These are phyloP conservation scores for Drosophila kokeensis DNA, from an alignment of 2,888 invertebrate genomes.

Conservation along the genomic window DNA sequence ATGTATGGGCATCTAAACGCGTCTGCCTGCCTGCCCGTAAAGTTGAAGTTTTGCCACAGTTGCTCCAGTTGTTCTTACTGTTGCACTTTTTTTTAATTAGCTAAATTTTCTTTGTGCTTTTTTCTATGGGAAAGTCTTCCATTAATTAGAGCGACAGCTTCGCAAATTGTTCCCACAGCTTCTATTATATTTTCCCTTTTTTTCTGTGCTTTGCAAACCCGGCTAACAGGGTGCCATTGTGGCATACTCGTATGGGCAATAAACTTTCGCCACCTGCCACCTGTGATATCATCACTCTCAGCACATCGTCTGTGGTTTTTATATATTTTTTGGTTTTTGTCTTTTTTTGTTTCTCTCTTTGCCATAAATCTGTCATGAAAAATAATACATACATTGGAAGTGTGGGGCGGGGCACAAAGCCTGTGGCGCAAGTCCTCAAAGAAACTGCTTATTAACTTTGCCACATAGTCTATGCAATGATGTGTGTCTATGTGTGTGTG, in stretches of 20 bases:
- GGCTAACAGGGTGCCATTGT: conserved; percentile 16
- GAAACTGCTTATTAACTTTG: conserved; percentile 70
- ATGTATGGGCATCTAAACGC: conserved; percentile 15
- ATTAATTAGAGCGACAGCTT: conserved; percentile 70
- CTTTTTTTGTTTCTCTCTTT: conserved; percentile 15
- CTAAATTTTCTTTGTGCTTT: conserved; percentile 70
- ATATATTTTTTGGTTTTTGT: conserved; percentile 14
- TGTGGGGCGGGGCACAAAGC: conserved; percentile 11
- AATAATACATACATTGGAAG: conserved; percentile 32
- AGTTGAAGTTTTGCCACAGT: conserved; percentile 36
- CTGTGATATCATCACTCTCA: conserved; percentile 42
- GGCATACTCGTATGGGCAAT: conserved; percentile 41
- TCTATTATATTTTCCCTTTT: conserved; percentile 1
- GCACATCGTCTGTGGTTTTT: conserved; percentile 59
- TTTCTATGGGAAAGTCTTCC: conserved; percentile 63
- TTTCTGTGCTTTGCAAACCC: conserved; percentile 7
- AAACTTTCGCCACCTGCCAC: conserved; percentile 67
- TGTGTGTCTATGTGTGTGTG: neutral
- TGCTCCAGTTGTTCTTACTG: conserved; percentile 24
- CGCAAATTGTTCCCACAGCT: conserved; percentile 31
- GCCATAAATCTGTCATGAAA: conserved; percentile 73
- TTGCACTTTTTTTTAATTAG: conserved; percentile 71
- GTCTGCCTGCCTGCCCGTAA: conserved; percentile 28
- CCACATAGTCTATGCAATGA: conserved; percentile 30
- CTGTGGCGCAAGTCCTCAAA: conserved; percentile 39